A percentile compares a stretch with the other conserved stretches of the same genome.
These are phyloP conservation scores for Megalonaias nervosa DNA, from an alignment of 1,140 invertebrate species.

Conservation along the genomic window DNA sequence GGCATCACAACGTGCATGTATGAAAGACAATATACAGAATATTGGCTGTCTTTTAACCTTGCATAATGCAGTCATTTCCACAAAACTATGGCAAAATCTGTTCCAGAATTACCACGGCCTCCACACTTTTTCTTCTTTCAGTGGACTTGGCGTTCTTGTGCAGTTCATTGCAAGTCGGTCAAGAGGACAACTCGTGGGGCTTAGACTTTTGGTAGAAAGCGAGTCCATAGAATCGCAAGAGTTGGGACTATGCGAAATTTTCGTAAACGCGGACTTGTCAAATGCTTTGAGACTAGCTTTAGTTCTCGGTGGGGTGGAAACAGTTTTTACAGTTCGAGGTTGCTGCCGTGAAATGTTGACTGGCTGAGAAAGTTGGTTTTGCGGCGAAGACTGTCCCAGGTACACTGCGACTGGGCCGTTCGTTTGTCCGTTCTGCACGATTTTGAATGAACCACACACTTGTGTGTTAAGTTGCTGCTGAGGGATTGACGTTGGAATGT, in stretches of 20 bases:
- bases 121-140: constrained; percentile 37
- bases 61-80: too few species aligned
- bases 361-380: constrained; percentile 2
- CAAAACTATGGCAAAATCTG: too few species aligned
- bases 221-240: constrained; percentile 26
- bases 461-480: constrained; percentile 21
- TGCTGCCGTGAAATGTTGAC: not conserved
- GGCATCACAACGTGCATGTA: too few species aligned
- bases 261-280: constrained; percentile 30
- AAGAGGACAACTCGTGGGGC: constrained; percentile 12
- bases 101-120: constrained; percentile 16
- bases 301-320: constrained; percentile 29
- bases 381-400: constrained; percentile 21
- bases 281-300: constrained; percentile 36
- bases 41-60: too few species aligned
- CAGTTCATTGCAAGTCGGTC: constrained; percentile 15
- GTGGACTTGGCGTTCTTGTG: constrained; percentile 32
- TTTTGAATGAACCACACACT: constrained; percentile 31
- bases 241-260: constrained; percentile 18
- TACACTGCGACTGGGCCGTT: constrained; percentile 26
- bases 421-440: constrained; percentile 17
- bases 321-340: not conserved
- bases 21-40: too few species aligned
- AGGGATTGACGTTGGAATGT: constrained; percentile 12
- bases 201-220: constrained; percentile 5